A percentile compares a stretch with the other conserved stretches of the same genome.
Conservation (phyloP, 2,113 vertebrate species). For the Dipodomys merriami region DNA sequence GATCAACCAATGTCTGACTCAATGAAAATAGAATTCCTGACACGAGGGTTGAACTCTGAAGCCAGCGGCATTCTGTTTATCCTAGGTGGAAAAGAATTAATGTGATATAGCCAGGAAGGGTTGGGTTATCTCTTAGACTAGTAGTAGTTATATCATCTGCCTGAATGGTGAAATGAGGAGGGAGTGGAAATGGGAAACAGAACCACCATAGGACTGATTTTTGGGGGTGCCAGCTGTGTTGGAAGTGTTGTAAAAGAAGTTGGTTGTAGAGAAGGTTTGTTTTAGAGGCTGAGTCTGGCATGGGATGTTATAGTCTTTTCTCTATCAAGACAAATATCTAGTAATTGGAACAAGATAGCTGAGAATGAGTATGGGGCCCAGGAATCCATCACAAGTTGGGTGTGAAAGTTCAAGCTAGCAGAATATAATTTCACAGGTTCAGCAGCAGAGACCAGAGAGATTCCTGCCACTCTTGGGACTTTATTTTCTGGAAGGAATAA, state of each 20-base stretch:
- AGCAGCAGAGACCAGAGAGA: neutral
- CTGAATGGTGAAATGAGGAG: neutral
- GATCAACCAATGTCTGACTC: neutral
- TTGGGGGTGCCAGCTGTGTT: neutral
- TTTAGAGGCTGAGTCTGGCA: neutral
- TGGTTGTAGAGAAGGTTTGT: neutral
- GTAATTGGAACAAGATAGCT: neutral
- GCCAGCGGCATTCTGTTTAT: neutral
- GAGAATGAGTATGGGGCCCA: neutral
- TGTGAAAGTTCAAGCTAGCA: neutral
- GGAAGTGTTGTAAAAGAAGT: neutral
- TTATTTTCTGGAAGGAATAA: neutral
- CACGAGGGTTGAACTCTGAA: constrained; percentile 11
- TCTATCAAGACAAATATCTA: neutral
- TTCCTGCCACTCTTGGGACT: neutral
- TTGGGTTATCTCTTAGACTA: neutral
- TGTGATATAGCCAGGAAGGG: neutral
- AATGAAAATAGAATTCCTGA: constrained; percentile 7
- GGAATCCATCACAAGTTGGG: neutral
- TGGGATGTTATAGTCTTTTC: neutral
- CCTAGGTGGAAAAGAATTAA: neutral
- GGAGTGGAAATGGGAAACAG: neutral
- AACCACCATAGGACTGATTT: neutral
- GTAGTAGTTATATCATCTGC: neutral
- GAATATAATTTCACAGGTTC: neutral